Conservation (phyloP, 2,888 invertebrate genomes). For the Matsumyia berberina region DNA sequence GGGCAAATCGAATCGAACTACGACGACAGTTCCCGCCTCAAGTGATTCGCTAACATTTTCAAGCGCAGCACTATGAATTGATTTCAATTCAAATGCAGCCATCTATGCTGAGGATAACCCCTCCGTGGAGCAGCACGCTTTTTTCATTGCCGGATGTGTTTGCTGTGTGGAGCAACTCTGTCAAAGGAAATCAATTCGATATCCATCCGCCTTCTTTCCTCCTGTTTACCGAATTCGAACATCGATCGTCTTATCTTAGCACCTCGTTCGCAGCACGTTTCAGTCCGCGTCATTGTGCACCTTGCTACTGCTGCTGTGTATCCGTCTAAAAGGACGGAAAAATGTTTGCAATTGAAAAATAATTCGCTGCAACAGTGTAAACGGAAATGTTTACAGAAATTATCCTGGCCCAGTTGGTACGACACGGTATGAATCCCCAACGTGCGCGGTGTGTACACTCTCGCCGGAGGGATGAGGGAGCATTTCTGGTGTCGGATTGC, state of each 20-base stretch:
- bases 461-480: constrained; percentile 34
- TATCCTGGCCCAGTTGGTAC: constrained; percentile 65
- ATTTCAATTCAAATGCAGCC: constrained; percentile 52
- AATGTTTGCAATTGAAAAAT: constrained; percentile 70
- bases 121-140: neutral
- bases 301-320: constrained; percentile 12
- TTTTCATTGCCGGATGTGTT: constrained; percentile 27
- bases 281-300: constrained; percentile 46
- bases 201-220: neutral
- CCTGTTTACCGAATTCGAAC: constrained; percentile 40
- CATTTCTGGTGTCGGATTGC: constrained; percentile 52
- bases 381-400: constrained; percentile 74
- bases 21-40: too few relatives aligned
- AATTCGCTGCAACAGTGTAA: constrained; percentile 73
- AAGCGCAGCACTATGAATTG: constrained; percentile 43
- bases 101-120: neutral
- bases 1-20: constrained; percentile 28
- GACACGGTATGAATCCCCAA: constrained; percentile 51
- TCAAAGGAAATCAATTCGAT: constrained; percentile 64
- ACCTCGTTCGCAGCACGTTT: constrained; percentile 38
- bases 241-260: constrained; percentile 37
- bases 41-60: constrained; percentile 20
- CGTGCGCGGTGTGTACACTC: constrained; percentile 41
- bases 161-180: constrained; percentile 21
- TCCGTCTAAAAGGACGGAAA: constrained; percentile 27